Base-by-base conservation (phyloP, 2,888 invertebrate genomes). In the Elegia similella region DNA sequence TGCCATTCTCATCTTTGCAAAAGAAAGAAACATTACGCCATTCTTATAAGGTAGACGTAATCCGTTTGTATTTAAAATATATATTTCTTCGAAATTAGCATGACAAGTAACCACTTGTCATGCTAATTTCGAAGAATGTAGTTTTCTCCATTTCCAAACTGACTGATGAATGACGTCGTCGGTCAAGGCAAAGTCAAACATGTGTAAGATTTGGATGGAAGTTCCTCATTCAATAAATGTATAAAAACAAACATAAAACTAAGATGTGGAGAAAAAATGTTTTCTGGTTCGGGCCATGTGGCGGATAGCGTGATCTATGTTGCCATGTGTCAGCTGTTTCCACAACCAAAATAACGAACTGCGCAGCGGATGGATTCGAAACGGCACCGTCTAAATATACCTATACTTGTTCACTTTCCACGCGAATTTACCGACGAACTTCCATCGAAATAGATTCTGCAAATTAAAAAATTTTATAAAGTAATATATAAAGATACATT, bases 291-390 rank as follows among this genome's bases (percentile, higher is more conserved):
- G 55, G 62, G 70, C 75, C 79, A 77, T 77, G 73, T 78, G 76
- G 74, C 63, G 69, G 57, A 44, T 42, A 47, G 48, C 65, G 62
- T 66, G 72, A 69, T 68, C 69, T 67, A 72, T 59, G 76, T 78
- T 76, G 75, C 82, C 76, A 78, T 80, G 78, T 84, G 83, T 78
- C 82, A 79, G 82, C 76, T 80, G 79, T 77, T 83, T 73, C 70
- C 63, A 61, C 65, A 67, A 77, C 79, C 68, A 73, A 82, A 84
- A 81, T 80, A 80, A 74, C 80, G 68, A 74, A 83, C 82, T 85
- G 80, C 86, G 86, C 80, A 85, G 78, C 71, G 72, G 67, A 70
- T 72, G 63, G 67, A 62, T 62, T 61, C 55, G 65, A 69, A 68
- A 67, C 69, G 65, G 62, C 64, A 59, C 32, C 61, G 44, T 63